A percentile compares a stretch with the other conserved stretches of the same genome.
Conservation (phyloP, 2,888 invertebrate species). For the Pecten maximus region DNA sequence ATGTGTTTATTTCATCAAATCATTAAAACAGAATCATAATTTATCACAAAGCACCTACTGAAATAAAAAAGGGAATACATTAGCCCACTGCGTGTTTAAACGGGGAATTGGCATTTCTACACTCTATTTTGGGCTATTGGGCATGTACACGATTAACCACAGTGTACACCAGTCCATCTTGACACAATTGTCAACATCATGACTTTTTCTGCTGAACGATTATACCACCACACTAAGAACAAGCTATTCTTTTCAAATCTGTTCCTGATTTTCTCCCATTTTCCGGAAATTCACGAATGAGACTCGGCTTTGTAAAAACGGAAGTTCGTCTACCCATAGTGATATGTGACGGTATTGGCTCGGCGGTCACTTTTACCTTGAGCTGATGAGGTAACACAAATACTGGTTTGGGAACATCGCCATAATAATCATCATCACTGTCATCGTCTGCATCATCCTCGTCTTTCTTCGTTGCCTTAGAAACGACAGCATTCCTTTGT, state of each 20-base stretch:
- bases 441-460: not conserved
- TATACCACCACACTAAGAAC: too few relatives aligned
- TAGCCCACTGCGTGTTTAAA: too few relatives aligned
- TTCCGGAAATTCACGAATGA: not conserved
- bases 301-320: not conserved
- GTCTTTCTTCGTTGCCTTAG: not conserved
- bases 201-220: not conserved
- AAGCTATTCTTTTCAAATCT: not conserved
- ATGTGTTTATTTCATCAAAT: too few relatives aligned
- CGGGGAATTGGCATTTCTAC: too few relatives aligned
- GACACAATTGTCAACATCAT: too few relatives aligned
- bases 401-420: not conserved
- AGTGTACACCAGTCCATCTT: too few relatives aligned
- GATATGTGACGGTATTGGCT: not conserved
- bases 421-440: not conserved
- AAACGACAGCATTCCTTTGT: not conserved
- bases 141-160: too few relatives aligned
- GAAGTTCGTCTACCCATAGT: not conserved
- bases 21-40: too few relatives aligned
- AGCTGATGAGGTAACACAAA: not conserved
- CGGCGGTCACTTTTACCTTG: not conserved
- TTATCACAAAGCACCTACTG: too few relatives aligned
- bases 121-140: too few relatives aligned
- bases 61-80: too few relatives aligned
- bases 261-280: not conserved